phyloP scores from a whole-genome alignment of 2,113 vertebrate species.

The Petroica traversi region DNA sequence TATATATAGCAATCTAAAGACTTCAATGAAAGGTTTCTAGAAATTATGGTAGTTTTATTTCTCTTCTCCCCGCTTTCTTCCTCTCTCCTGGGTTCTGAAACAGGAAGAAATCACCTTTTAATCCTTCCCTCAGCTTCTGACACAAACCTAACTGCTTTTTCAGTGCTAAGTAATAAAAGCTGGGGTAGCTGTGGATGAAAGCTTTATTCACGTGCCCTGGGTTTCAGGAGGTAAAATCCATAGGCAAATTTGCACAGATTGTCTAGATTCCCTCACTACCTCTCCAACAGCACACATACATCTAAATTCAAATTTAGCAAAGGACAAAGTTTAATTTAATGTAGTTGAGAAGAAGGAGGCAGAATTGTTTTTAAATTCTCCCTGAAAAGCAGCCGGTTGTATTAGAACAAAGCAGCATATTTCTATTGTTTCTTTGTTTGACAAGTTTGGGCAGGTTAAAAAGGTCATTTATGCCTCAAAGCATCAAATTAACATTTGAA shows the following conservation, averaged over 20 bases:
- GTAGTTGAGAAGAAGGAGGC: conserved; percentile 47
- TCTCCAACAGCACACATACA: not conserved
- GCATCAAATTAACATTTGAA: conserved; percentile 79
- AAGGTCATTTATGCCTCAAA: conserved; percentile 79
- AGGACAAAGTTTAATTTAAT: conserved; percentile 55
- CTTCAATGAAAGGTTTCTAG: not conserved
- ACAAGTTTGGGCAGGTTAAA: conserved; percentile 46
- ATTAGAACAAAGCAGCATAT: conserved; percentile 74
- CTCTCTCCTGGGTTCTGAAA: not conserved
- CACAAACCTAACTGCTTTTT: not conserved
- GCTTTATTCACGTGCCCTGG: not conserved
- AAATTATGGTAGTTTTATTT: not conserved
- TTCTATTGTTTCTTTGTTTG: conserved; percentile 69
- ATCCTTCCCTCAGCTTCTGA: not conserved
- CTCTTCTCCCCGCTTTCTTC: fast-evolving
- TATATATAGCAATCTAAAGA: not conserved
- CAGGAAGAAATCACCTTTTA: not conserved
- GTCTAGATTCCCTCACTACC: not conserved
- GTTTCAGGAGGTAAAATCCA: not conserved
- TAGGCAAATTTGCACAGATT: not conserved
- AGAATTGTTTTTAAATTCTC: conserved; percentile 70
- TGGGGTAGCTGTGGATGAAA: not conserved
- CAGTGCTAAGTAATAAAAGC: not conserved
- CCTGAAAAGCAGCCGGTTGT: conserved; percentile 68
- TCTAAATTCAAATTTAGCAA: conserved; percentile 20